Conservation (phyloP, 2,888 invertebrate genomes). For the Balanococcus diminutus region DNA sequence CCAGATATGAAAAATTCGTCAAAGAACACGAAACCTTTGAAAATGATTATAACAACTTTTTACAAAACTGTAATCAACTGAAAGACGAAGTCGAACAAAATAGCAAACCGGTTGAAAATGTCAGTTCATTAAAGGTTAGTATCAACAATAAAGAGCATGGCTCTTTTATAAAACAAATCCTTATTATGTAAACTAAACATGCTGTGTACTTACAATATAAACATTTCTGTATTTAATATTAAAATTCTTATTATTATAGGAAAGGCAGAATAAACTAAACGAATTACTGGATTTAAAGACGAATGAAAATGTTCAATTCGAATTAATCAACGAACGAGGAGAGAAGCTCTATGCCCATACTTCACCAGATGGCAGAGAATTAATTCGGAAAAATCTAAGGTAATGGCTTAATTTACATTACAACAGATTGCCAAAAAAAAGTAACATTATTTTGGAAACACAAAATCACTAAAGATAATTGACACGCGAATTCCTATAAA, state of each 20-base stretch:
- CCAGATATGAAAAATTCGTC: constrained; percentile 81
- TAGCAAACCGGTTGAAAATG: constrained; percentile 84
- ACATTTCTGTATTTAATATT: background rate
- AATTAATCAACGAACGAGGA: constrained; percentile 83
- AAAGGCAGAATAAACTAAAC: constrained; percentile 79
- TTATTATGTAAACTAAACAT: background rate
- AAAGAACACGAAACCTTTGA: constrained; percentile 79
- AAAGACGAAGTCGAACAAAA: constrained; percentile 76
- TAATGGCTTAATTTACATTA: constrained; percentile 54
- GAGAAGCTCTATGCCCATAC: constrained; percentile 92
- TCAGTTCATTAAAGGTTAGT: constrained; percentile 69
- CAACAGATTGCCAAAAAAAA: too few species aligned
- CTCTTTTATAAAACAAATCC: background rate
- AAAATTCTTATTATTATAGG: constrained; percentile 63
- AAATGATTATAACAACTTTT: constrained; percentile 72
- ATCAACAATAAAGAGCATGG: background rate
- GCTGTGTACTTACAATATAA: too few species aligned
- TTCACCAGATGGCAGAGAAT: constrained; percentile 92
- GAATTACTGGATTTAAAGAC: constrained; percentile 80
- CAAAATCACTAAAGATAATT: background rate
- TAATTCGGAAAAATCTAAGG: constrained; percentile 83
- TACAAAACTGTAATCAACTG: constrained; percentile 76
- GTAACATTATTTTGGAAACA: background rate
- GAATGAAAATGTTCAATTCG: constrained; percentile 79
- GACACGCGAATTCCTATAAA: background rate